Conservation (phyloP, 2,797 vertebrate species). For the Paguma larvata region DNA sequence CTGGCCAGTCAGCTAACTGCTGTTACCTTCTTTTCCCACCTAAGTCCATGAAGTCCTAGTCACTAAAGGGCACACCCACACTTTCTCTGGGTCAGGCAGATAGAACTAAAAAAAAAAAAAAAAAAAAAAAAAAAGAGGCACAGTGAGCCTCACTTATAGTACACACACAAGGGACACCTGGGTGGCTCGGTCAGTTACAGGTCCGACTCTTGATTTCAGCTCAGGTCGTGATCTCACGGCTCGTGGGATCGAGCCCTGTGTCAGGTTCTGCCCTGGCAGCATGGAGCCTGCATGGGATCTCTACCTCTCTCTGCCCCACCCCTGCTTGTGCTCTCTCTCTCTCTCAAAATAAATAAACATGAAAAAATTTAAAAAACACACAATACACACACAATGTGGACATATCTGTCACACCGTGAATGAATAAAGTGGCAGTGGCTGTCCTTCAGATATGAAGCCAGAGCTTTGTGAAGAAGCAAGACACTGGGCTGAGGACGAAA, state of each 20-base stretch:
- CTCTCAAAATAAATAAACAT: too few relatives aligned
- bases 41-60: background rate
- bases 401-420: background rate
- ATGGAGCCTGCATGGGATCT: too few relatives aligned
- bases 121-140: background rate
- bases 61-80: too few relatives aligned
- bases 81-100: background rate
- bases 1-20: background rate
- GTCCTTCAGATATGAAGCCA: background rate
- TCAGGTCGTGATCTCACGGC: too few relatives aligned
- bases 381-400: background rate
- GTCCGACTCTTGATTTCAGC: too few relatives aligned
- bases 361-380: too few relatives aligned
- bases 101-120: background rate
- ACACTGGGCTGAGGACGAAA: background rate
- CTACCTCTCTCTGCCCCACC: too few relatives aligned
- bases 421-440: background rate
- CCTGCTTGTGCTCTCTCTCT: too few relatives aligned
- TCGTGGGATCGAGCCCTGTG: too few relatives aligned
- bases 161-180: background rate
- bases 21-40: background rate
- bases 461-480: background rate
- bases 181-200: too few relatives aligned
- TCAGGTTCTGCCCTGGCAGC: too few relatives aligned
- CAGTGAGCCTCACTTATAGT: accelerated